These are phyloP conservation scores for Xanthostigma xanthostigma DNA, from an alignment of 2,888 invertebrate species.

Conservation along the genomic window DNA sequence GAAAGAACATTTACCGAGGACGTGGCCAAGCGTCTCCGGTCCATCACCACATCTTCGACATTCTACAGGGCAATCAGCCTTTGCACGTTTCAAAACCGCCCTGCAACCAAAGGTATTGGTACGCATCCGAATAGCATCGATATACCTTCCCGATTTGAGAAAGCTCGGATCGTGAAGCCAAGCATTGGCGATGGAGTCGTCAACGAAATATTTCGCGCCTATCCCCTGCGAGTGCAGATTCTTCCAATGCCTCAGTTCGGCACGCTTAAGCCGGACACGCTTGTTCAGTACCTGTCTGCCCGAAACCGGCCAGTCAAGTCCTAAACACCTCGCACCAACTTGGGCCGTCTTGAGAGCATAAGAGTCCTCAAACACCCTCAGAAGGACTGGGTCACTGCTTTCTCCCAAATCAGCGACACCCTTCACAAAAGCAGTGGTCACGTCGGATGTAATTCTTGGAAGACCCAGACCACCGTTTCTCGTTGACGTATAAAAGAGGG, in stretches of 20 bases:
- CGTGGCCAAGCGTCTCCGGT: slow-evolving; percentile 11
- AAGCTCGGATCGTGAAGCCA: slow-evolving; percentile 11
- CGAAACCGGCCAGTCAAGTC: slow-evolving; percentile 14
- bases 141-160: slow-evolving; percentile 6
- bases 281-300: slow-evolving; percentile 2
- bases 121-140: slow-evolving; percentile 5
- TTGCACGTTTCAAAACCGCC: no score
- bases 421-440: slow-evolving; percentile 11
- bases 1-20: slow-evolving; percentile 11
- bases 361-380: neutral
- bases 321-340: slow-evolving; percentile 12
- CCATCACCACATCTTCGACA: slow-evolving; percentile 9
- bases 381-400: no score
- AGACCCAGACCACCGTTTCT: slow-evolving; percentile 21
- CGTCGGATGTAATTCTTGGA: slow-evolving; percentile 15
- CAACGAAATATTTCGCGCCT: slow-evolving; percentile 15
- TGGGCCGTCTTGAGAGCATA: slow-evolving; percentile 18
- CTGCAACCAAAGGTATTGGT: slow-evolving; percentile 5
- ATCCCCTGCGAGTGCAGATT: slow-evolving; percentile 16
- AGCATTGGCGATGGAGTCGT: slow-evolving; percentile 8
- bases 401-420: slow-evolving; percentile 5
- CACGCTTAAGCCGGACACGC: slow-evolving; percentile 9
- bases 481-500: slow-evolving; percentile 17
- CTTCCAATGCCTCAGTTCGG: slow-evolving; percentile 17
- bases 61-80: no score